Conservation (phyloP, 2,113 vertebrate genomes). For the Hucho hucho region DNA sequence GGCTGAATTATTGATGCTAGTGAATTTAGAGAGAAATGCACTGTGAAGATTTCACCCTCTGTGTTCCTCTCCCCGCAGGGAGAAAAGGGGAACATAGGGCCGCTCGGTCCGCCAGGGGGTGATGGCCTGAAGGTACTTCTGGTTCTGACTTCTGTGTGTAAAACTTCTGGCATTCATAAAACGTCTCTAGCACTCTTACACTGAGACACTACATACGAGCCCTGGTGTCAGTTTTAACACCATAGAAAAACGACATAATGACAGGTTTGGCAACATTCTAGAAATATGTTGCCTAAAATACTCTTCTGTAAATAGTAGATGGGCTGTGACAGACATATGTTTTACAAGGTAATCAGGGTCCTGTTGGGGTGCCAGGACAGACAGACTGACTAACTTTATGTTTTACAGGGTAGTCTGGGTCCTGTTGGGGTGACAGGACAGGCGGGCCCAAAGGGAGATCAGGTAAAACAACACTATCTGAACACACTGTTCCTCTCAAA, state of each 20-base stretch:
- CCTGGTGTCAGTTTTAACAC: too few species aligned
- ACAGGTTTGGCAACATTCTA: neutral
- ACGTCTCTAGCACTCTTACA: too few species aligned
- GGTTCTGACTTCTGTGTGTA: too few species aligned
- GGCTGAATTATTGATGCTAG: neutral
- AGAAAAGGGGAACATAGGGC: conserved; percentile 76
- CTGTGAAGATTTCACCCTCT: neutral
- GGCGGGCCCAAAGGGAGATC: conserved; percentile 75
- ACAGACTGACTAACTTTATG: too few species aligned
- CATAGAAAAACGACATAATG: too few species aligned
- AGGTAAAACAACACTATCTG: conserved; percentile 65
- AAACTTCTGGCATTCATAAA: too few species aligned
- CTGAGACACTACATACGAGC: too few species aligned
- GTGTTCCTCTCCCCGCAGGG: conserved; percentile 69
- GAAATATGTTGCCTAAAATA: neutral
- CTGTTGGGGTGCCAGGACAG: too few species aligned
- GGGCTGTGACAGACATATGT: conserved; percentile 6
- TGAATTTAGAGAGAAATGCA: neutral
- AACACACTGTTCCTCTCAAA: neutral
- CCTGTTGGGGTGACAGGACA: conserved; percentile 51
- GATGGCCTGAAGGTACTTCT: conserved; percentile 76
- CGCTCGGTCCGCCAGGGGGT: conserved; percentile 71
- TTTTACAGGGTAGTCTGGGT: too few species aligned
- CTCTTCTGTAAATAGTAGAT: too few species aligned
- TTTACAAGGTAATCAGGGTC: too few species aligned